Base-by-base conservation (phyloP, 2,113 vertebrate genomes). In the Ascaphus truei region DNA sequence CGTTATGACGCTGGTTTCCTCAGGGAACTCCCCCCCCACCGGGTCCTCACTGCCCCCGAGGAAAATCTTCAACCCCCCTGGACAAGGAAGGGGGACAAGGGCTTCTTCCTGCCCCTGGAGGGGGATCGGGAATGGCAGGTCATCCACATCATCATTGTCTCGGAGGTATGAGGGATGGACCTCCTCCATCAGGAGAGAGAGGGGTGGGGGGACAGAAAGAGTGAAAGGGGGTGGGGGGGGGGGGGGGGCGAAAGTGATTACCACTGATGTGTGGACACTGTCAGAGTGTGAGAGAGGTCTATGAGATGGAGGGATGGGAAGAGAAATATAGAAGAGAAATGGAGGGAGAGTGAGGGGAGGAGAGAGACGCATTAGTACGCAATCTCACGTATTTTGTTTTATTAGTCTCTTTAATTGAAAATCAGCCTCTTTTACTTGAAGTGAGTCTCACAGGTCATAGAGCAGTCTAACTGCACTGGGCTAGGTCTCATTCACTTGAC, bases 61-160 rank as follows among this genome's bases (percentile, higher is more conserved):
- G 18, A 57, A 51, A 57, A 57, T 56, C 20, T 68, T 52, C 16
- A 56, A 37, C n/a, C 64, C 64, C 22, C 64, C 27, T 3, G 63
- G 62, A 13, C 48, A 39, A 16, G 48, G 51, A 3, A 67, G 43
- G 15, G 64, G 39, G 31, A 22, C 31, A 22, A 34, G 31, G 31
- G 37, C 27, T 68, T 68, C 64, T 57, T 68, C 57, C 51, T 68
- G 37, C 26, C 51, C 64, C 18, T 56, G 41, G 10, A 52, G 33
- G 11, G 64, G 12, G 6, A 45, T 16, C 7, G 43, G 6, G 12
- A 47, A 47, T 1, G 43, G 43, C 6, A 47, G 16, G 13, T 47
- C 23, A 22, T 47, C 43, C 43, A 47, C 7, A 22, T 68, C 52
- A 3, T 68, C 64, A 41, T 47, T 51, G 23, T 29, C 52, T 57